Conservation (phyloP, 2,888 invertebrate species). For the Bibio marci region DNA sequence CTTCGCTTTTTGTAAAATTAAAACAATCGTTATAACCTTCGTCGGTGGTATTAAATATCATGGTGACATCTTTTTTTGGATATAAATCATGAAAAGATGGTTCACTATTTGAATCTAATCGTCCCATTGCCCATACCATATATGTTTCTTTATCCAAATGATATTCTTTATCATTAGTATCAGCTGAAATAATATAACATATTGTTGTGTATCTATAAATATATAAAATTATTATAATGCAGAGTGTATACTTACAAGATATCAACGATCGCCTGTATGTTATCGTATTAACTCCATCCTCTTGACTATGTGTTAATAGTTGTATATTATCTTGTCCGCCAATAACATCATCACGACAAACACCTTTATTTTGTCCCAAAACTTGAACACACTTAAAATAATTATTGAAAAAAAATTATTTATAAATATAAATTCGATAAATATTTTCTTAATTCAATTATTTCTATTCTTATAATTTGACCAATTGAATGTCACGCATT, state of each 20-base stretch:
- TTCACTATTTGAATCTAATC: conserved; percentile 55
- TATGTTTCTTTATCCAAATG: conserved; percentile 41
- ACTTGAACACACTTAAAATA: conserved; percentile 60
- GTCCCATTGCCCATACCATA: conserved; percentile 73
- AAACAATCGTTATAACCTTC: conserved; percentile 54
- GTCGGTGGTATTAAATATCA: conserved; percentile 48
- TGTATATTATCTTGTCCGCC: conserved; percentile 73
- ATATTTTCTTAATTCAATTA: neutral
- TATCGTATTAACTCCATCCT: conserved; percentile 59
- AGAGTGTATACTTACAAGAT: conserved; percentile 39
- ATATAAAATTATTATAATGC: neutral
- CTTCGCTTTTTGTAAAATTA: conserved; percentile 42
- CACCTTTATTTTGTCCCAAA: conserved; percentile 69
- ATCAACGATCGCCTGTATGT: conserved; percentile 60
- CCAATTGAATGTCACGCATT: too few species aligned
- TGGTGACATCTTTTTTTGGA: conserved; percentile 48
- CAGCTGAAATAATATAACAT: conserved; percentile 34
- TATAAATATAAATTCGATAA: neutral
- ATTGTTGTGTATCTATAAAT: neutral
- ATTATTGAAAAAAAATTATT: conserved; percentile 3
- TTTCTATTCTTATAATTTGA: too few species aligned
- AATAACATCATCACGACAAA: conserved; percentile 66
- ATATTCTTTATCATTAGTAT: conserved; percentile 59
- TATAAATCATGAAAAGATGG: conserved; percentile 72
- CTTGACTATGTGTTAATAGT: conserved; percentile 51